A percentile compares a stretch with the other conserved stretches of the same genome.
These are phyloP conservation scores for Uromys caudimaculatus DNA, from an alignment of 2,797 vertebrate species.

Conservation along the genomic window DNA sequence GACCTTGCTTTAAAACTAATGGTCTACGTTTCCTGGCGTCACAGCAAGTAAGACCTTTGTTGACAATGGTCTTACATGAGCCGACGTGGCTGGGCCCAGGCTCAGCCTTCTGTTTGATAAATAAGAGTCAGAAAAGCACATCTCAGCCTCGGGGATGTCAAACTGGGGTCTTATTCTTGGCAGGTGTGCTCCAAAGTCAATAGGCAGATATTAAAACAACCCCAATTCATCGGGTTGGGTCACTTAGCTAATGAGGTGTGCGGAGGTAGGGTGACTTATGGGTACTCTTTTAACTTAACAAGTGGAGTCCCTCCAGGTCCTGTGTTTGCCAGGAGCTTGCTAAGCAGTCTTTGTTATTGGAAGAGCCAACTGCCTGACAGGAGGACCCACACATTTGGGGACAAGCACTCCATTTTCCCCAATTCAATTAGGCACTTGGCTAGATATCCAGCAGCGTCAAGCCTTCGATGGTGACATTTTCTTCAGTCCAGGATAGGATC, in stretches of 20 bases:
- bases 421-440: background rate
- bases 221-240: background rate
- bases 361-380: background rate
- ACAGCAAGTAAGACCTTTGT: background rate
- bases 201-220: constrained; percentile 45
- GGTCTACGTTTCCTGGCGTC: constrained; percentile 40
- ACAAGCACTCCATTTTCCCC: background rate
- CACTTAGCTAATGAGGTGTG: constrained; percentile 64
- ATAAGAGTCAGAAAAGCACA: background rate
- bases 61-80: background rate
- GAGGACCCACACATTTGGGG: background rate
- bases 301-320: constrained; percentile 13
- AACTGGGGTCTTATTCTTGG: constrained; percentile 35
- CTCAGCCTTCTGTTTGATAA: constrained; percentile 60
- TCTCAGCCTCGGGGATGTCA: background rate
- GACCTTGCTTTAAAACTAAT: background rate
- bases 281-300: constrained; percentile 52
- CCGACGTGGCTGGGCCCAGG: background rate
- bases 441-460: background rate
- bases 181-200: constrained; percentile 14
- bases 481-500: background rate
- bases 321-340: background rate
- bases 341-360: background rate
- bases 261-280: background rate
- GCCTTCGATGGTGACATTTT: background rate